phyloP scores from a whole-genome alignment of 2,113 vertebrate species.

The Percina caprodes region DNA sequence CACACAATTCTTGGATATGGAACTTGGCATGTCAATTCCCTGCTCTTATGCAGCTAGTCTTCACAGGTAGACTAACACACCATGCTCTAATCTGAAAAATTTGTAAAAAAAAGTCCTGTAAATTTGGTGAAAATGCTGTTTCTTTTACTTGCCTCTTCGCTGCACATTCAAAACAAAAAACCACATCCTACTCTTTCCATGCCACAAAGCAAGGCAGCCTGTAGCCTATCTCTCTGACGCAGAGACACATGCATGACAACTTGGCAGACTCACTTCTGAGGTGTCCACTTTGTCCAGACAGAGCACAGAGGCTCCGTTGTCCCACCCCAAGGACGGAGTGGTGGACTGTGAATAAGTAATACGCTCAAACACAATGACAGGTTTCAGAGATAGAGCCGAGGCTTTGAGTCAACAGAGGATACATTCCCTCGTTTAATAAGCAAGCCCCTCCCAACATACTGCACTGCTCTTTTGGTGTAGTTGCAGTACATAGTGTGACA shows the following conservation, averaged over 20 bases:
- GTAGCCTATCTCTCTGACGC: slow-evolving; percentile 37
- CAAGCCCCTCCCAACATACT: slow-evolving; percentile 37
- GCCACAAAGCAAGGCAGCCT: slow-evolving; percentile 24
- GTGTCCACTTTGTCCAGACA: slow-evolving; percentile 65
- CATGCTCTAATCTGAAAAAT: not conserved
- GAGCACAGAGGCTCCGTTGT: slow-evolving; percentile 78
- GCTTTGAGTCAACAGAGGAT: slow-evolving; percentile 59
- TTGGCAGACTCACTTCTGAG: slow-evolving; percentile 62
- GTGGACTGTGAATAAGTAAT: slow-evolving; percentile 76
- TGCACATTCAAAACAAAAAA: slow-evolving; percentile 14
- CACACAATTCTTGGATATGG: not conserved
- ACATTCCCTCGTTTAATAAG: slow-evolving; percentile 52
- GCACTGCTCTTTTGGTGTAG: slow-evolving; percentile 28
- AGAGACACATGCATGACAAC: slow-evolving; percentile 63
- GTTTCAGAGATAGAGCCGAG: slow-evolving; percentile 62
- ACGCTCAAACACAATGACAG: slow-evolving; percentile 72
- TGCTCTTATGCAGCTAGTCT: not conserved
- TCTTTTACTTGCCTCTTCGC: slow-evolving; percentile 17
- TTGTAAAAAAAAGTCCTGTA: not conserved
- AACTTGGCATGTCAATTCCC: not conserved
- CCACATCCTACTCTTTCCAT: slow-evolving; percentile 12
- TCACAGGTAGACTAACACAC: slow-evolving; percentile 5
- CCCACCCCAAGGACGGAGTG: slow-evolving; percentile 55
- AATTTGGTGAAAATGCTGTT: slow-evolving; percentile 31
- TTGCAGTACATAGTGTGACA: slow-evolving; percentile 41